Conservation (phyloP, 1,140 invertebrate species). For the Heterodera carotae region DNA sequence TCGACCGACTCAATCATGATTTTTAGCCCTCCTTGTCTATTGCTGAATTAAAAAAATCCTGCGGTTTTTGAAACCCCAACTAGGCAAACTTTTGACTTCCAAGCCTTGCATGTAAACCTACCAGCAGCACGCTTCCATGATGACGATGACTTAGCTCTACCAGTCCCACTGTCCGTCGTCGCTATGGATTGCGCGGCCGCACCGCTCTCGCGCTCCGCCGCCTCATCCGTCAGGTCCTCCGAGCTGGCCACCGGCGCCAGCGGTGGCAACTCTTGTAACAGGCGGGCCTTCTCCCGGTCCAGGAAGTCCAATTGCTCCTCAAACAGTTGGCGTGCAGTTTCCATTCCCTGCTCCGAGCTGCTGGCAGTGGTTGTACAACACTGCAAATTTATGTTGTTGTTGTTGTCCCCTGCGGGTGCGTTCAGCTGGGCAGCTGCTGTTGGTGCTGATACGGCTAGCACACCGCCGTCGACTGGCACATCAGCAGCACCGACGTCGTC, state of each 20-base stretch:
- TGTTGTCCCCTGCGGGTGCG: slow-evolving; percentile 13
- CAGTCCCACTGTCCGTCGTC: background rate
- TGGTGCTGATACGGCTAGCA: background rate
- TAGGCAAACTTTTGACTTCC: too few species aligned
- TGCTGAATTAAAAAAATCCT: background rate
- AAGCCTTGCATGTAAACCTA: background rate
- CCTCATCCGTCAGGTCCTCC: slow-evolving; percentile 60
- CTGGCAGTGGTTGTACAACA: background rate
- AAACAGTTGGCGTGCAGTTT: slow-evolving; percentile 58
- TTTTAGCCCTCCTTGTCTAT: too few species aligned
- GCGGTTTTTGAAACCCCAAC: too few species aligned
- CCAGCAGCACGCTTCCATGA: background rate
- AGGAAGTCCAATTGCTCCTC: slow-evolving; percentile 64
- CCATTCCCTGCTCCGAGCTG: slow-evolving; percentile 40
- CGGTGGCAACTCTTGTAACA: slow-evolving; percentile 64
- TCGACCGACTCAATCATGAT: too few species aligned
- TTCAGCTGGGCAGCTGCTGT: background rate
- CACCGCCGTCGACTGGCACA: background rate
- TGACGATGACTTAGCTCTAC: background rate
- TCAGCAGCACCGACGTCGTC: too few species aligned
- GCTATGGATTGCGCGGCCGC: background rate
- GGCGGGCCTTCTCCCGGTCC: slow-evolving; percentile 64
- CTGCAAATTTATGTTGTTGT: background rate
- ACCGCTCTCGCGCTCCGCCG: slow-evolving; percentile 34
- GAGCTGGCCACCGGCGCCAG: slow-evolving; percentile 61